phyloP scores from a whole-genome alignment of 2,113 vertebrate species.

The Platichthys stellatus region DNA sequence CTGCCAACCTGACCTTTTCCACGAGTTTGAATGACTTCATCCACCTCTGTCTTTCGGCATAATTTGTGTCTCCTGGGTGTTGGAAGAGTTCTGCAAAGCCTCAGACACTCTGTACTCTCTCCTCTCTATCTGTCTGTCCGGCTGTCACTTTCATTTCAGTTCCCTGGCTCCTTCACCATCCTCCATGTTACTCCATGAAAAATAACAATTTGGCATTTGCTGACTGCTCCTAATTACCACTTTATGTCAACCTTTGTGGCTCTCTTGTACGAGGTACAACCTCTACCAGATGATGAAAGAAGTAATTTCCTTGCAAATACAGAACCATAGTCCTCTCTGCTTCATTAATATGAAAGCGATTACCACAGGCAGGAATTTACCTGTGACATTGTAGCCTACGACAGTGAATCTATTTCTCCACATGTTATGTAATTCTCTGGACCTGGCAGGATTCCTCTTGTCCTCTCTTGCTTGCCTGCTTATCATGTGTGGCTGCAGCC shows the following conservation, averaged over 20 bases:
- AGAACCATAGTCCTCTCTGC: conserved; percentile 27
- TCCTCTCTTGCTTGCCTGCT: background rate
- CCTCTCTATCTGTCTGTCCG: background rate
- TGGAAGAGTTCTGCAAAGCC: background rate
- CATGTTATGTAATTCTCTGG: conserved; percentile 42
- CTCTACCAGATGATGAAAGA: conserved; percentile 23
- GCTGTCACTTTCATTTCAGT: background rate
- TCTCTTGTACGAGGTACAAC: background rate
- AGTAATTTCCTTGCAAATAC: conserved; percentile 31
- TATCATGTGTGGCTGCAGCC: background rate
- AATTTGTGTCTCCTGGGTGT: background rate
- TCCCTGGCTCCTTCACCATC: background rate
- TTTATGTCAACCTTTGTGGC: conserved; percentile 7
- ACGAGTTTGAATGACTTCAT: conserved; percentile 8
- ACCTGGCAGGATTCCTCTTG: conserved; percentile 16
- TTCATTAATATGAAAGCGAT: conserved; percentile 47
- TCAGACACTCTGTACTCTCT: background rate
- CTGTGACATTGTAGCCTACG: conserved; percentile 22
- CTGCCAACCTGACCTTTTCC: conserved; percentile 54
- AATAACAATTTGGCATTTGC: background rate
- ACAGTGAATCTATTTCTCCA: conserved; percentile 34
- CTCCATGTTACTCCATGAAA: background rate
- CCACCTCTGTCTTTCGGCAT: conserved; percentile 1
- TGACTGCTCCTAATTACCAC: conserved; percentile 9
- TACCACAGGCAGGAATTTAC: conserved; percentile 37